These are phyloP conservation scores for Turnix velox DNA, from an alignment of 2,113 vertebrate genomes.

Conservation along the genomic window DNA sequence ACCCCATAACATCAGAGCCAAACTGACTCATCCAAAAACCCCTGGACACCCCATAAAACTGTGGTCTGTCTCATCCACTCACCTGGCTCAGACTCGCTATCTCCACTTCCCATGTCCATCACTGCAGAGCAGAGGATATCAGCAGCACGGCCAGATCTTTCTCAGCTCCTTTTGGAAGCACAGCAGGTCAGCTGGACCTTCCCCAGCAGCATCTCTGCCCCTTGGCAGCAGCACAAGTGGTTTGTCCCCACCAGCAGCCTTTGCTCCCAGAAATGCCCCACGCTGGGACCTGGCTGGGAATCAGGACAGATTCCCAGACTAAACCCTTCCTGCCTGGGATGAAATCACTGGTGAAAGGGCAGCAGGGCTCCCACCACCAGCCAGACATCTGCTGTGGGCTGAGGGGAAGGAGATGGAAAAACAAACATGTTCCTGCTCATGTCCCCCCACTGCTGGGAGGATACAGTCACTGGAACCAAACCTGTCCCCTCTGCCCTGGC, in stretches of 20 bases:
- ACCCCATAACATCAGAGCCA: not conserved
- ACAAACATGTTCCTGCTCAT: accelerated
- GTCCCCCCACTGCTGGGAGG: not conserved
- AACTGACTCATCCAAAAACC: not conserved
- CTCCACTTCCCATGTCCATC: accelerated
- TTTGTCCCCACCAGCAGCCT: not conserved
- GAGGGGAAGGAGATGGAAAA: not conserved
- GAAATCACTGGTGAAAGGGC: not conserved
- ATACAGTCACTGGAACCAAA: not conserved
- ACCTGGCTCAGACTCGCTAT: not conserved
- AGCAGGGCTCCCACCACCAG: not conserved
- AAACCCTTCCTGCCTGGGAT: not conserved
- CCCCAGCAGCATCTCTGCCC: not conserved
- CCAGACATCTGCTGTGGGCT: not conserved
- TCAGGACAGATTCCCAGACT: not conserved
- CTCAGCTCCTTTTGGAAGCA: not conserved
- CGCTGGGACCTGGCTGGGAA: not conserved
- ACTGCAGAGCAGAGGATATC: not conserved
- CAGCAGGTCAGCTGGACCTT: accelerated
- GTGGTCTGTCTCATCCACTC: not conserved
- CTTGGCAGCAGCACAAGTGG: not conserved
- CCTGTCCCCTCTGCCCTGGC: not conserved
- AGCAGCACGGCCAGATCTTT: not conserved
- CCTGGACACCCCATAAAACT: not conserved
- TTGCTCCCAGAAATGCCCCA: not conserved